phyloP scores from a whole-genome alignment of 2,113 vertebrate species.

The Bungarus multicinctus region DNA sequence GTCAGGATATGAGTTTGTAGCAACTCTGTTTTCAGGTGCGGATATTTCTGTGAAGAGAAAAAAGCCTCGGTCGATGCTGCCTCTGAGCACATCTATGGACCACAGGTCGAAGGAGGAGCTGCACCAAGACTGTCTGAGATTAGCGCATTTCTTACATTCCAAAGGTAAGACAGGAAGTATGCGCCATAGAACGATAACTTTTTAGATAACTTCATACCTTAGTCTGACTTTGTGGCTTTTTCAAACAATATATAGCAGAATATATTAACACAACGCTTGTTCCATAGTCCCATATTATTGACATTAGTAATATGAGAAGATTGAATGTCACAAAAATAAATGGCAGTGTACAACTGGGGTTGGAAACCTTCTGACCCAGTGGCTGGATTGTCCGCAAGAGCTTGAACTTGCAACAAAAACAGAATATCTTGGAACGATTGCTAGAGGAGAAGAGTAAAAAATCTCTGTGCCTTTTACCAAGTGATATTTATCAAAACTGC shows the following conservation, averaged over 20 bases:
- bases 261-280: not conserved
- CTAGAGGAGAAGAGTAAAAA: not conserved
- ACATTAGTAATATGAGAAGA: not conserved
- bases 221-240: not conserved
- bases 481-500: not conserved
- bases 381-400: not conserved
- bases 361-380: not conserved
- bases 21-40: constrained; percentile 37
- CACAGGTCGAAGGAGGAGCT: constrained; percentile 91
- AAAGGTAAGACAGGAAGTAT: constrained; percentile 59
- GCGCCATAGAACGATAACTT: too few relatives aligned
- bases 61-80: constrained; percentile 88
- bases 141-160: constrained; percentile 73
- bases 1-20: not conserved
- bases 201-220: not conserved
- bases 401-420: not conserved
- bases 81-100: constrained; percentile 88
- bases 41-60: constrained; percentile 81
- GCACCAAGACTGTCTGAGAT: constrained; percentile 85
- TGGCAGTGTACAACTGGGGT: not conserved
- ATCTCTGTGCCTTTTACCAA: not conserved
- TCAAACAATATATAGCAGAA: not conserved
- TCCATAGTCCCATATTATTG: not conserved
- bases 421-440: not conserved
- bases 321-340: not conserved